Evolutionary conservation across 2,888 invertebrate species (phyloP), one percentile per base, ranked within the genome.

Genomic region (Teleiodes luculella): DNA sequence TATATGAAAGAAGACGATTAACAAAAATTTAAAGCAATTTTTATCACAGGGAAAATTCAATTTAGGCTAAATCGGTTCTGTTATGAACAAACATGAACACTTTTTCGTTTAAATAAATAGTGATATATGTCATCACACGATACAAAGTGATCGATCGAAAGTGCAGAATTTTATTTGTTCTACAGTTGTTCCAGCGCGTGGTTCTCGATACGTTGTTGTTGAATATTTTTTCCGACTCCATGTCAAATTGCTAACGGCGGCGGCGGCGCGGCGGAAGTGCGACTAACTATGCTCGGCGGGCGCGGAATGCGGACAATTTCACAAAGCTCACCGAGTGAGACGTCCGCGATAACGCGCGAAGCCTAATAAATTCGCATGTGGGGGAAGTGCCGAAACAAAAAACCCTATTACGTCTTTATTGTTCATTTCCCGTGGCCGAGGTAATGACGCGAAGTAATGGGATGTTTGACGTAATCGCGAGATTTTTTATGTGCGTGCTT

Each of bases 281-380:
- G 74, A 70, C 63, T 72, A 78, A 77, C 77, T 79, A 82, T 81
- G 80, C 73, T 66, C 67, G 78, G 74, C 72, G 77, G 58, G 68
- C 65, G 66, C 62, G 80, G 84, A 80, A 85, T 84, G 82, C 76
- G 73, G 73, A 78, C 81, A 76, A 85, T 86, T 86, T 80, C 74
- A 76, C 81, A 80, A 80, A 80, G 77, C 76, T 74, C 79, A 70
- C 75, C 64, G 72, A 85, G 76, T 83, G 83, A 83, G 84, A 82
- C 81, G 76, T 80, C 76, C 74, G 74, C 75, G 83, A 83, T 83
- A 83, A 81, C 77, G 56, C 75, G 76, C 74, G 72, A 78, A 78
- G 72, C 76, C 82, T 83, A 82, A 86, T 83, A 86, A 83, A 86
- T 84, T 80, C 74, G 73, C 78, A 73, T 71, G 74, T 70, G 46